Evolutionary conservation across 2,888 invertebrate genomes (phyloP).

Genomic region (Nemotelus nigrinus): DNA sequence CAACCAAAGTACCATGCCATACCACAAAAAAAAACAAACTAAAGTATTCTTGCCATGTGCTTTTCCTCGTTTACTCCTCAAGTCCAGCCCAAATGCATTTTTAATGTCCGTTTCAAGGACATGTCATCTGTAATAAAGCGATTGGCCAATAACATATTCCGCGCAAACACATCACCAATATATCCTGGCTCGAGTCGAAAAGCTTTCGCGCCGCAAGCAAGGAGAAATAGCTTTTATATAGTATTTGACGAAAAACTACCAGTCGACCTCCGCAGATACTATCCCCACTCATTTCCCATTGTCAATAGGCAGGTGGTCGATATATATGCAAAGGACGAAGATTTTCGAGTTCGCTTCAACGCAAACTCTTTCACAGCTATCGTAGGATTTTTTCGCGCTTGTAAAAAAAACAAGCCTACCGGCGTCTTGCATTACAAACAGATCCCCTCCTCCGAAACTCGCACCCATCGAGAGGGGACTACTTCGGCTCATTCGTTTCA

Average conservation of each 20-base stretch:
- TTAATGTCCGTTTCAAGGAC: conserved; percentile 54
- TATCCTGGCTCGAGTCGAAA: not conserved
- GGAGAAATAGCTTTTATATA: conserved; percentile 6
- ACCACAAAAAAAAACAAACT: not conserved
- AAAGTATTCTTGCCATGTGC: not conserved
- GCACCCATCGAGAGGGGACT: conserved; percentile 21
- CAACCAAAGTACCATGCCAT: not conserved
- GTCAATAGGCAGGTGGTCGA: not conserved
- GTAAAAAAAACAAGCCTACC: conserved; percentile 40
- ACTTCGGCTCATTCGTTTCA: too few species aligned
- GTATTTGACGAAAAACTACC: conserved; percentile 24
- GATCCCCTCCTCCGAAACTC: conserved; percentile 10
- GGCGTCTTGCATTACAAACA: conserved; percentile 33
- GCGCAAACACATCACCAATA: conserved; percentile 51
- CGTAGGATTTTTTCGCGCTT: conserved; percentile 23
- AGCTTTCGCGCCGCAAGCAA: conserved; percentile 16
- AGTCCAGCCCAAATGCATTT: conserved; percentile 55
- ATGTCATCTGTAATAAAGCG: conserved; percentile 53
- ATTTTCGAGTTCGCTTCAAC: conserved; percentile 12
- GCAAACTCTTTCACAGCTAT: conserved; percentile 9
- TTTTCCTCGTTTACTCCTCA: conserved; percentile 10
- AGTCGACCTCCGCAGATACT: not conserved
- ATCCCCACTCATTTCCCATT: conserved; percentile 16
- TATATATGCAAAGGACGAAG: not conserved
- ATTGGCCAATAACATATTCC: conserved; percentile 54